These are phyloP conservation scores for Caerostris extrusa DNA, from an alignment of 1,140 invertebrate genomes.

Conservation along the genomic window DNA sequence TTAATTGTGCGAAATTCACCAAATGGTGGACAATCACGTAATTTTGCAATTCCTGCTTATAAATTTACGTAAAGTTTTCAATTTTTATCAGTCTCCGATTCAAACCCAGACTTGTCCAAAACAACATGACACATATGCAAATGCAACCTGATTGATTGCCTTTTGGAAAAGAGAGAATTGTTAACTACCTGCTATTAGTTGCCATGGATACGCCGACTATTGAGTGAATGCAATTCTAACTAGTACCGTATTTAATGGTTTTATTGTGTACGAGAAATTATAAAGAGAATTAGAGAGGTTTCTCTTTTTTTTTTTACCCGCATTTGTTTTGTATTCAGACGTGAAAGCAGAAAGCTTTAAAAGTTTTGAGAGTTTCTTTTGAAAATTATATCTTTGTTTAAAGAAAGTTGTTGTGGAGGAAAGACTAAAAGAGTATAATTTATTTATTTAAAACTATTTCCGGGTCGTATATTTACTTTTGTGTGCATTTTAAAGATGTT, in stretches of 20 bases:
- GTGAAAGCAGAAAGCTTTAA: too few relatives aligned
- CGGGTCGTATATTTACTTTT: too few relatives aligned
- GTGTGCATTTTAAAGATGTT: too few relatives aligned
- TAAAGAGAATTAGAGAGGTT: background rate
- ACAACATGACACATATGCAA: background rate
- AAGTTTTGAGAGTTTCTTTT: too few relatives aligned
- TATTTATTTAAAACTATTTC: too few relatives aligned
- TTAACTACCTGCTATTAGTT: background rate
- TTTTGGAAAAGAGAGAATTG: background rate
- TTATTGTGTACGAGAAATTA: background rate
- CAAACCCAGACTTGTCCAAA: background rate
- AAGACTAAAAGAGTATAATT: too few relatives aligned
- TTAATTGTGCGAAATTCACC: background rate
- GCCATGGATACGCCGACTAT: background rate
- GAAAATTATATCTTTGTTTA: too few relatives aligned
- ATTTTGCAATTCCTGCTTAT: background rate
- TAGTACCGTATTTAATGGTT: background rate
- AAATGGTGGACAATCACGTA: background rate
- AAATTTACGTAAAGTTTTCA: background rate
- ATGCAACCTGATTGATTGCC: background rate
- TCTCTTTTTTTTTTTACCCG: background rate
- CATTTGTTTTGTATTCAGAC: background rate
- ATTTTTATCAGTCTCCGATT: background rate
- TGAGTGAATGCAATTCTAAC: background rate
- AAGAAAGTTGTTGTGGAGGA: too few relatives aligned